These are phyloP conservation scores for Troides aeacus DNA, from an alignment of 2,888 invertebrate genomes.

Conservation along the genomic window DNA sequence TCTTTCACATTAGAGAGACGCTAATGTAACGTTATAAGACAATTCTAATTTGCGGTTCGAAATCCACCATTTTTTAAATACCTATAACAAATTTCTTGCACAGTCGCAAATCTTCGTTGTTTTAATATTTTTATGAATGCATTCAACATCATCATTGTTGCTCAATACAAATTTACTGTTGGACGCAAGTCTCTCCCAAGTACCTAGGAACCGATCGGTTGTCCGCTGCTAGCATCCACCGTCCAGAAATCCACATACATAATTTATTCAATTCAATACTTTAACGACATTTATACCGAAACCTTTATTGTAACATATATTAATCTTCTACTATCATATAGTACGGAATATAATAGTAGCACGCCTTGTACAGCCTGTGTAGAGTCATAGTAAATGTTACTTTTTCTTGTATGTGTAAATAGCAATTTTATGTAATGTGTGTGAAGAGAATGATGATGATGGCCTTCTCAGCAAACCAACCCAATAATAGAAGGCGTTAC, in stretches of 20 bases:
- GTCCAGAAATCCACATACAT: no score
- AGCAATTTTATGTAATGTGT: no score
- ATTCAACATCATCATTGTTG: neutral
- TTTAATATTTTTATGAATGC: slow-evolving; percentile 3
- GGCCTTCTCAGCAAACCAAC: neutral
- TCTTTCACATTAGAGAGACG: slow-evolving; percentile 33
- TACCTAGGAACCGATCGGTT: no score
- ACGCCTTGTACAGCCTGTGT: no score
- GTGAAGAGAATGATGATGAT: no score
- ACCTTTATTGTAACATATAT: neutral
- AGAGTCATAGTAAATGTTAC: no score
- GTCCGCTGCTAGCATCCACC: no score
- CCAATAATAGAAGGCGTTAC: neutral
- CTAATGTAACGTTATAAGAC: slow-evolving; percentile 23
- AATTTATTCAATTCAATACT: neutral
- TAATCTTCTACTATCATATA: neutral
- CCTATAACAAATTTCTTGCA: slow-evolving; percentile 2
- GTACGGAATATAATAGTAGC: no score
- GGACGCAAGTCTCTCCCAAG: no score
- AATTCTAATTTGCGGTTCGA: slow-evolving; percentile 13
- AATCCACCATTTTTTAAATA: slow-evolving; percentile 9
- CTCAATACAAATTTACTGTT: no score
- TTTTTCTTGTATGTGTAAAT: no score
- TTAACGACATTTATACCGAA: neutral
- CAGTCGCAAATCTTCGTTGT: neutral